Conservation (phyloP, 2,797 vertebrate genomes). For the Cossypha polioptera region DNA sequence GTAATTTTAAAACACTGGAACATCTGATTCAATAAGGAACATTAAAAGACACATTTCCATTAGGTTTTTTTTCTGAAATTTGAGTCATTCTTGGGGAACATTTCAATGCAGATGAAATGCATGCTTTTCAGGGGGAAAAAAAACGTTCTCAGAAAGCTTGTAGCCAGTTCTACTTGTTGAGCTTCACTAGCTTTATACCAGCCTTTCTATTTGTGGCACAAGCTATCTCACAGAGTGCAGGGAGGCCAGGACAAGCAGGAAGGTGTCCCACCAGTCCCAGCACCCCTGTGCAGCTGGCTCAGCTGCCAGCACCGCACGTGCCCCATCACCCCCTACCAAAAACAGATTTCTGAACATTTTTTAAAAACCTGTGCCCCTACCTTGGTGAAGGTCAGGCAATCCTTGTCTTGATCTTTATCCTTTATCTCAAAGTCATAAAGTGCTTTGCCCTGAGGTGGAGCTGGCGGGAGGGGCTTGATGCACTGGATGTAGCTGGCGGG, state of each 20-base stretch:
- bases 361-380: conserved; percentile 63
- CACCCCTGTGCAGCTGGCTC: neutral
- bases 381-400: conserved; percentile 97
- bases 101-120: neutral
- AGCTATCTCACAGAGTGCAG: neutral
- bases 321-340: neutral
- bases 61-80: neutral
- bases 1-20: neutral
- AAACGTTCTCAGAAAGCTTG: neutral
- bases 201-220: accelerated
- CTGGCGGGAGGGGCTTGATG: conserved; percentile 89
- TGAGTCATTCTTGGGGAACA: neutral
- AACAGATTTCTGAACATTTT: neutral
- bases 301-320: neutral
- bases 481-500: conserved; percentile 95
- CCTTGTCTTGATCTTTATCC: conserved; percentile 97
- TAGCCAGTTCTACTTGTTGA: neutral
- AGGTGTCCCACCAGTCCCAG: neutral
- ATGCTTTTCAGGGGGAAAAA: neutral
- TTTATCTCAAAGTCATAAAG: conserved; percentile 98
- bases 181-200: neutral
- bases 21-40: neutral
- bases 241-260: neutral
- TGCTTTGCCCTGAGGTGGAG: conserved; percentile 94
- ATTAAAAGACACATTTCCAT: neutral